Conservation (phyloP, 2,888 invertebrate genomes). For the Zeuzera pyrina region DNA sequence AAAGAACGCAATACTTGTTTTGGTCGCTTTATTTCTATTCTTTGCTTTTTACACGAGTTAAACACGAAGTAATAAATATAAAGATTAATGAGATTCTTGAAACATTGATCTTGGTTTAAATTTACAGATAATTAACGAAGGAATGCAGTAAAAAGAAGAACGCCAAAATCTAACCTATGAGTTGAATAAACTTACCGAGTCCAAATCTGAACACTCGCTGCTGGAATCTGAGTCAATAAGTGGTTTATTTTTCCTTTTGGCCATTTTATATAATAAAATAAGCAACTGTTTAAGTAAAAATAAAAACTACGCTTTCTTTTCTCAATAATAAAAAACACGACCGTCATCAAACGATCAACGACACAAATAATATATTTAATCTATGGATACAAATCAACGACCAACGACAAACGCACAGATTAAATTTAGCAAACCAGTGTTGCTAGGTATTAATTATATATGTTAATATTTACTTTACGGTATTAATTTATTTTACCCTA, state of each 20-base stretch:
- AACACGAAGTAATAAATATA: neutral
- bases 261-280: constrained; percentile 70
- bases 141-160: constrained; percentile 43
- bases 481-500: no score
- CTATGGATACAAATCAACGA: no score
- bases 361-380: neutral
- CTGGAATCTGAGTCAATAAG: constrained; percentile 88
- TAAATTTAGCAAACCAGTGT: no score
- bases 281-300: no score
- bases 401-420: no score
- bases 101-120: constrained; percentile 58
- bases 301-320: constrained; percentile 27
- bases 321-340: constrained; percentile 15
- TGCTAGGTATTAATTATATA: no score
- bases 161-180: constrained; percentile 32
- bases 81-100: constrained; percentile 31
- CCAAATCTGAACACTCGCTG: constrained; percentile 86
- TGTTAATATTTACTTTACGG: no score
- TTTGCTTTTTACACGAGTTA: no score
- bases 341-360: constrained; percentile 25
- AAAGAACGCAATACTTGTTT: no score
- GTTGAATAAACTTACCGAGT: constrained; percentile 79
- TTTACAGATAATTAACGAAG: constrained; percentile 45
- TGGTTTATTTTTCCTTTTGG: constrained; percentile 87
- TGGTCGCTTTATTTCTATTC: no score